A percentile compares a stretch with the other conserved stretches of the same genome.
Evolutionary conservation across 1,140 invertebrate species (phyloP).

Genomic region (Pogonognathellus flavescens): DNA sequence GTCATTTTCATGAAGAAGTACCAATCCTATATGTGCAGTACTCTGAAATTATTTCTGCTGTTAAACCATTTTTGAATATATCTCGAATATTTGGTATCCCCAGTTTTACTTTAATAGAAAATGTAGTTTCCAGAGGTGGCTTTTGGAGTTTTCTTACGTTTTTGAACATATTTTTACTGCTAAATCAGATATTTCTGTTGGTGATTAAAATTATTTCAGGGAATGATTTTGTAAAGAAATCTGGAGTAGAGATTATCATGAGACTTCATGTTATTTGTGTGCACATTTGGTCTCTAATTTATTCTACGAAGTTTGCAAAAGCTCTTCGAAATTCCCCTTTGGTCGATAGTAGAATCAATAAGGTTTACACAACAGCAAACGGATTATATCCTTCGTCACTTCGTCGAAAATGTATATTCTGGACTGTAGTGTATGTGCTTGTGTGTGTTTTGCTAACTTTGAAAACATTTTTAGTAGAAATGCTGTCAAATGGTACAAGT

Average conservation of each 20-base stretch:
- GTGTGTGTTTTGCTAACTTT: conserved; percentile 55
- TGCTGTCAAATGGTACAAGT: background rate
- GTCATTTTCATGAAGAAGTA: conserved; percentile 63
- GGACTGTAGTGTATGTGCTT: conserved; percentile 55
- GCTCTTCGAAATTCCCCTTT: conserved; percentile 54
- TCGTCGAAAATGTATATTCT: conserved; percentile 56
- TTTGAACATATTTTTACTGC: conserved; percentile 56
- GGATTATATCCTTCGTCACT: conserved; percentile 22
- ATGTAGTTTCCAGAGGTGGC: conserved; percentile 55
- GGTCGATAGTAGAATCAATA: conserved; percentile 63
- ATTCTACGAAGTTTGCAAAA: conserved; percentile 40
- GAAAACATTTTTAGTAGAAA: conserved; percentile 55
- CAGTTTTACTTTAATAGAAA: conserved; percentile 58
- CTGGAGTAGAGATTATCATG: conserved; percentile 59
- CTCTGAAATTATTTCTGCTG: conserved; percentile 63
- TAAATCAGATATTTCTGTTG: conserved; percentile 62
- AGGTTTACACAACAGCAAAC: conserved; percentile 53
- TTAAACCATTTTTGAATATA: conserved; percentile 63
- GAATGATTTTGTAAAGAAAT: conserved; percentile 64
- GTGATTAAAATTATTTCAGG: conserved; percentile 29
- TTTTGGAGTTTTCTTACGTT: conserved; percentile 58
- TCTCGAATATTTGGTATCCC: conserved; percentile 64
- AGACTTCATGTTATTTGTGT: conserved; percentile 63
- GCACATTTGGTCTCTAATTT: conserved; percentile 62
- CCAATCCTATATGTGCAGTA: conserved; percentile 63